Percentiles rank a stretch among this genome's conserved stretches.
phyloP scores from a whole-genome alignment of 2,113 vertebrate species.

The Thunnus thynnus region DNA sequence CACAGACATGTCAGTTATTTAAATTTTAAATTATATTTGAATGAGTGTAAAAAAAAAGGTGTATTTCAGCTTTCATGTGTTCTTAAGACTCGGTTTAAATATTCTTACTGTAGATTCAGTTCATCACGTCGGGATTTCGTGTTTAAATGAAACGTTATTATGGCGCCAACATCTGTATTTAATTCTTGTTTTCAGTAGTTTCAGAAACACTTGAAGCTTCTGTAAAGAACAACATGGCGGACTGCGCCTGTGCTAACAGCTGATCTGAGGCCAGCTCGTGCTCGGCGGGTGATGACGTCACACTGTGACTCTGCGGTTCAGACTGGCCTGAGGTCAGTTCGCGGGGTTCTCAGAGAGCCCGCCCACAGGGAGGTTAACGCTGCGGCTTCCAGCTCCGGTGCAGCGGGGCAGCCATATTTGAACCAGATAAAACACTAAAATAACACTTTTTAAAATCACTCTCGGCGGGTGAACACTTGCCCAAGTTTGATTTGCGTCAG shows the following conservation, averaged over 20 bases:
- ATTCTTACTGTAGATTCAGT: no score
- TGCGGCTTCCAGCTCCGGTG: conserved; percentile 79
- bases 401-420: conserved; percentile 76
- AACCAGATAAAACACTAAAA: conserved; percentile 47
- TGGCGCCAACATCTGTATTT: neutral
- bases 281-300: no score
- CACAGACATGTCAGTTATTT: no score
- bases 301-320: accelerated
- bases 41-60: no score
- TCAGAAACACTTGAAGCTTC: neutral
- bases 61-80: no score
- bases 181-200: neutral
- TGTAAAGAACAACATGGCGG: neutral
- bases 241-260: neutral
- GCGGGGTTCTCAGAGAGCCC: neutral
- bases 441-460: neutral
- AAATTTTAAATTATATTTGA: no score
- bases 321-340: conserved; percentile 32
- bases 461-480: neutral
- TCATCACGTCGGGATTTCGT: no score
- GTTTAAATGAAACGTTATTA: no score
- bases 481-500: accelerated
- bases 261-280: conserved; percentile 24
- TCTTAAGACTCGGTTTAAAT: no score
- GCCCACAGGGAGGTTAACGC: conserved; percentile 62